These are phyloP conservation scores for Gymnogyps californianus DNA, from an alignment of 2,113 vertebrate genomes.

Conservation along the genomic window DNA sequence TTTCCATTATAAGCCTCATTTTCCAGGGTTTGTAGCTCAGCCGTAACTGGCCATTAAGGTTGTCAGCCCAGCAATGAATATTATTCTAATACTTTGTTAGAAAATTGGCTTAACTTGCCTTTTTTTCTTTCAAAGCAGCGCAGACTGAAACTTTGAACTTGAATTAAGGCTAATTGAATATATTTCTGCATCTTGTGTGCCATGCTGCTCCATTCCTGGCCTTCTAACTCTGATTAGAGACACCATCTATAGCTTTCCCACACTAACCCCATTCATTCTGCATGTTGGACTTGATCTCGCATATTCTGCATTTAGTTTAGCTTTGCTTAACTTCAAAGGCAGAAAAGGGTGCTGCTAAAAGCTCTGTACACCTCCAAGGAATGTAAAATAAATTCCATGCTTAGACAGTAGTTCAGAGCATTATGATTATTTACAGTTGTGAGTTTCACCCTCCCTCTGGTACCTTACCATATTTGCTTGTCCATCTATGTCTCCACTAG, in stretches of 20 bases:
- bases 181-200: neutral
- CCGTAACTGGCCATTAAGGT: conserved; percentile 13
- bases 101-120: neutral
- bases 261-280: neutral
- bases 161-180: conserved; percentile 39
- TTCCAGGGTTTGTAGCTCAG: conserved; percentile 27
- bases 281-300: neutral
- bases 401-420: neutral
- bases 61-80: conserved; percentile 32
- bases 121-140: neutral
- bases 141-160: neutral
- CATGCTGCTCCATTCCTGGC: neutral
- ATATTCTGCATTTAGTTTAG: neutral
- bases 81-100: conserved; percentile 12
- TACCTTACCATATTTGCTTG: neutral
- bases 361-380: neutral
- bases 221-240: conserved; percentile 9
- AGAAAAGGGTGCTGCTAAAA: neutral
- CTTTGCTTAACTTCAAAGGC: neutral
- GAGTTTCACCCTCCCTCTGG: neutral
- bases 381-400: neutral
- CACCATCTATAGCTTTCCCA: neutral
- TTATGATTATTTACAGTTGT: neutral
- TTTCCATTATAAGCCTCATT: conserved; percentile 35
- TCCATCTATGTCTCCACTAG: neutral